These are phyloP conservation scores for Tribolium castaneum DNA, from an alignment of 1,140 invertebrate genomes.

Conservation along the genomic window DNA sequence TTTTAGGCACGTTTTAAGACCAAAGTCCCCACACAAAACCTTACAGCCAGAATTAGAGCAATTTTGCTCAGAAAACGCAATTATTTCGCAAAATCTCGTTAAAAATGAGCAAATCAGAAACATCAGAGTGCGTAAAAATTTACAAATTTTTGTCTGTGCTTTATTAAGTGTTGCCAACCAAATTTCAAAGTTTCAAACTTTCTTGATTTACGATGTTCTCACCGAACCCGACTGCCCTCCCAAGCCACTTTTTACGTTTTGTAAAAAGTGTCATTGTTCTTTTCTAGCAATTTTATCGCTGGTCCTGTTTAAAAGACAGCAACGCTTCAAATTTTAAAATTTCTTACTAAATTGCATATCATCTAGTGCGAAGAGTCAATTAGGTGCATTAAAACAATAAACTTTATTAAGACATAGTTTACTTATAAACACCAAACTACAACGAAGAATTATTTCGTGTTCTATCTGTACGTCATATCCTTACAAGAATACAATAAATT, in stretches of 20 bases:
- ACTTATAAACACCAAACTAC: slow-evolving; percentile 36
- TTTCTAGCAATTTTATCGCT: slow-evolving; percentile 27
- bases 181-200: background rate
- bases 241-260: background rate
- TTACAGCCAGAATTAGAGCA: too few relatives aligned
- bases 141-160: too few relatives aligned
- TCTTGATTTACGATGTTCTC: background rate
- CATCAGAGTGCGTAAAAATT: too few relatives aligned
- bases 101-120: too few relatives aligned
- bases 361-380: slow-evolving; percentile 32
- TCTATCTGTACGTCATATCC: slow-evolving; percentile 32
- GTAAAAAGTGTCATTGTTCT: slow-evolving; percentile 24
- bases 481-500: slow-evolving; percentile 29
- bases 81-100: too few relatives aligned
- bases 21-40: too few relatives aligned
- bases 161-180: too few relatives aligned
- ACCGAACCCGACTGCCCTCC: background rate
- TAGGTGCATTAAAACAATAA: slow-evolving; percentile 36
- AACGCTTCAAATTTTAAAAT: slow-evolving; percentile 37
- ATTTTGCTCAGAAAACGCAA: too few relatives aligned
- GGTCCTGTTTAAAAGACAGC: slow-evolving; percentile 16
- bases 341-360: slow-evolving; percentile 37
- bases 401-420: slow-evolving; percentile 1
- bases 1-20: too few relatives aligned
- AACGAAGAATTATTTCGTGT: slow-evolving; percentile 36